These are phyloP conservation scores for Synaphobranchus kaupii DNA, from an alignment of 2,797 vertebrate species.

Conservation along the genomic window DNA sequence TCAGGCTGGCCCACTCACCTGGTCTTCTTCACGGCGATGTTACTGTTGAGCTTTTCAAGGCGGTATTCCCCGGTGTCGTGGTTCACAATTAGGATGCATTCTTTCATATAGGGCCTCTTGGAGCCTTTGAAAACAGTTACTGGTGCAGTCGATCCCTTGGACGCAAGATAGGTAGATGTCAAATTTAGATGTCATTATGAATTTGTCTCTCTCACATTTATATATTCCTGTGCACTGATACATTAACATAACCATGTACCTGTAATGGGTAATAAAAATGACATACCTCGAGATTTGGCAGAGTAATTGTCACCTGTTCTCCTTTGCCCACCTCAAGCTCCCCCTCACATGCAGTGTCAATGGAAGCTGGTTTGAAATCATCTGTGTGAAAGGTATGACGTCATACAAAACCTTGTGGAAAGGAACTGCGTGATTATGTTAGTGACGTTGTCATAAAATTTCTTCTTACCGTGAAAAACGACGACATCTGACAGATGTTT, in stretches of 20 bases:
- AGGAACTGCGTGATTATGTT: not conserved
- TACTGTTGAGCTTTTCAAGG: conserved; percentile 96
- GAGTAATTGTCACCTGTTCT: conserved; percentile 95
- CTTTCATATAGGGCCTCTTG: conserved; percentile 94
- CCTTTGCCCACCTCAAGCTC: conserved; percentile 96
- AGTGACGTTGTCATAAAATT: no score
- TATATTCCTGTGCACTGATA: not conserved
- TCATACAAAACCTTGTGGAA: not conserved
- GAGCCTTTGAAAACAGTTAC: conserved; percentile 97
- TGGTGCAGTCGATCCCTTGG: conserved; percentile 91
- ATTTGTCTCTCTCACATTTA: not conserved
- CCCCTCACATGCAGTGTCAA: conserved; percentile 93
- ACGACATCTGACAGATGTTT: no score
- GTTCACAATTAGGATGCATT: conserved; percentile 97
- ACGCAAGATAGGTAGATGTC: not conserved
- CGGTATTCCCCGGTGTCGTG: conserved; percentile 97
- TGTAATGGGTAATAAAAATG: not conserved
- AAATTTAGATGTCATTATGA: not conserved
- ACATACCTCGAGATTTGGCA: conserved; percentile 94
- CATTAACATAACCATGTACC: not conserved
- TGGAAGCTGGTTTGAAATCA: conserved; percentile 99
- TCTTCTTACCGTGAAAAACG: no score
- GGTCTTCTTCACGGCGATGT: conserved; percentile 97
- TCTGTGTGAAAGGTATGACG: conserved; percentile 66
- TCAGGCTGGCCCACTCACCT: conserved; percentile 72